These are phyloP conservation scores for Hypocryptadius cinnamomeus DNA, from an alignment of 2,113 vertebrate species.

Conservation along the genomic window DNA sequence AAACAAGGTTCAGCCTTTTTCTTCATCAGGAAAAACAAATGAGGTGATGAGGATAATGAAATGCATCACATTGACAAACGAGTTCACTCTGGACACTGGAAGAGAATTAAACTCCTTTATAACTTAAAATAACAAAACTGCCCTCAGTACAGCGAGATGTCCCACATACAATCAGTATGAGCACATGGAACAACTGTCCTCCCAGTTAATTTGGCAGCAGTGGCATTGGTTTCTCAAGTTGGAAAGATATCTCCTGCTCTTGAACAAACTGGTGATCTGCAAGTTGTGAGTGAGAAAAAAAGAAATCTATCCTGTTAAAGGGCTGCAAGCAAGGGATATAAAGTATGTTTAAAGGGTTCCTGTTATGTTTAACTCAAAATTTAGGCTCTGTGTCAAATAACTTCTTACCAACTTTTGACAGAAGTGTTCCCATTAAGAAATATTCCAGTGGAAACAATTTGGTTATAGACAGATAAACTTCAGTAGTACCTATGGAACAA, in stretches of 20 bases:
- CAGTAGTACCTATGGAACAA: not conserved
- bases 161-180: not conserved
- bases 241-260: not conserved
- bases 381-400: not conserved
- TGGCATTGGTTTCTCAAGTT: not conserved
- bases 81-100: not conserved
- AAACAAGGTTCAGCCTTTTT: not conserved
- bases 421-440: not conserved
- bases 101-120: not conserved
- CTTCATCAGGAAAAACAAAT: not conserved
- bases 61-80: not conserved
- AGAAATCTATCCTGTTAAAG: not conserved
- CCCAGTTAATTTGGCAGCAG: not conserved
- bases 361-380: not conserved
- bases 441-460: not conserved
- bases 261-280: not conserved
- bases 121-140: conserved; percentile 1
- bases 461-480: not conserved
- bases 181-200: not conserved
- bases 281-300: not conserved
- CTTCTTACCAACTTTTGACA: not conserved
- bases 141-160: not conserved
- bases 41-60: not conserved
- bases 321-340: not conserved
- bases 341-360: not conserved